These are phyloP conservation scores for Lydus trimaculatus DNA, from an alignment of 2,888 invertebrate genomes.

Conservation along the genomic window DNA sequence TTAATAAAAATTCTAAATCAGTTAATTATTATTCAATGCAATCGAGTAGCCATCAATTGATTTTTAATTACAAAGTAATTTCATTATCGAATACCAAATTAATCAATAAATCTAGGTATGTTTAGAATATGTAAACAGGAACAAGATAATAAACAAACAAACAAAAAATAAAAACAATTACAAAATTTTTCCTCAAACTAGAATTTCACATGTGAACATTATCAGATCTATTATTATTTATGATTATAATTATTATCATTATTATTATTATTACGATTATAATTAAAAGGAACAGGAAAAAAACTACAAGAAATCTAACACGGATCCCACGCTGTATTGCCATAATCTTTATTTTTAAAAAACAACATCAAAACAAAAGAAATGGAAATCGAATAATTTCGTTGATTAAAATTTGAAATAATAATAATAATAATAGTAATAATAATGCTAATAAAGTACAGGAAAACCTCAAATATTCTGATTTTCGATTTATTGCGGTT, in stretches of 20 bases:
- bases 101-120: not conserved
- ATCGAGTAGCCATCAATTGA: not conserved
- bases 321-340: not conserved
- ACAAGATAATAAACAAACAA: not conserved
- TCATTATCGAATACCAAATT: not conserved
- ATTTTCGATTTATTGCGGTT: no score
- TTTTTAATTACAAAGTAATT: not conserved
- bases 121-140: not conserved
- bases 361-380: no score
- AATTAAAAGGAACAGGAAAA: not conserved
- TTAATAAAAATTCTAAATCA: no score
- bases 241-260: not conserved
- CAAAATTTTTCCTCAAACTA: not conserved
- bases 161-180: not conserved
- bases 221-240: slow-evolving; percentile 10
- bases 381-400: no score
- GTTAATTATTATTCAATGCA: not conserved
- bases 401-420: no score
- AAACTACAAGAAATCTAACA: not conserved
- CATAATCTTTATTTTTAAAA: no score
- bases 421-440: no score
- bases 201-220: not conserved
- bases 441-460: no score
- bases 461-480: no score
- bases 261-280: not conserved